Percentiles rank a stretch among this genome's conserved stretches.
These are phyloP conservation scores for Arctopsyche grandis DNA, from an alignment of 1,140 invertebrate genomes.

Conservation along the genomic window DNA sequence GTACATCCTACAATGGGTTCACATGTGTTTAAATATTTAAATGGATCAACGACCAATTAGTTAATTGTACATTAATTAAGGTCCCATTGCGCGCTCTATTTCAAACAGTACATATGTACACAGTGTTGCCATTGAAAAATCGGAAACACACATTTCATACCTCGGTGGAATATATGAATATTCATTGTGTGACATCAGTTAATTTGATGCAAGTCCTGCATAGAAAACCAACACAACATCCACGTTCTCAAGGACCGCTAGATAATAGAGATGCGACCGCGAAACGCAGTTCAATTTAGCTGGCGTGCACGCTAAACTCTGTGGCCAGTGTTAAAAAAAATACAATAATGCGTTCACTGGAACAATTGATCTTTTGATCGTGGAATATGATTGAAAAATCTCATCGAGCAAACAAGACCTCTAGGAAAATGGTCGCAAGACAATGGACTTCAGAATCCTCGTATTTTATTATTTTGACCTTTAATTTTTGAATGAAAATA, in stretches of 20 bases:
- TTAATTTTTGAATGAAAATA: background rate
- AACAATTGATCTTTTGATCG: slow-evolving; percentile 1
- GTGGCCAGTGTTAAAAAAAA: background rate
- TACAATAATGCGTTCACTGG: background rate
- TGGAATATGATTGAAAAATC: slow-evolving; percentile 26
- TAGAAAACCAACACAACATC: background rate
- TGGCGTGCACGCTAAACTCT: too few relatives aligned
- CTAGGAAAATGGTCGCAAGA: background rate
- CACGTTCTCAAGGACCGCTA: background rate
- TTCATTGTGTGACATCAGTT: background rate
- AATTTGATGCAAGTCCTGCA: too few relatives aligned
- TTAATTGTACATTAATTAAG: background rate
- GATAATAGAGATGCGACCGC: background rate
- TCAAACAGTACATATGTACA: background rate
- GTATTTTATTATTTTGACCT: background rate
- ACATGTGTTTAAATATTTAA: too few relatives aligned
- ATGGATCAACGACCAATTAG: too few relatives aligned
- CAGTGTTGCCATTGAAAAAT: background rate
- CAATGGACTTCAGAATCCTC: background rate
- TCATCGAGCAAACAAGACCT: background rate
- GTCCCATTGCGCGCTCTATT: background rate
- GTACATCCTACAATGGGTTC: too few relatives aligned
- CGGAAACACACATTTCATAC: background rate
- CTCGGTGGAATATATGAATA: background rate
- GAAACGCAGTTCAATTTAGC: too few relatives aligned